Evolutionary conservation across 2,113 vertebrate species (phyloP).

Genomic region (Colius striatus): DNA sequence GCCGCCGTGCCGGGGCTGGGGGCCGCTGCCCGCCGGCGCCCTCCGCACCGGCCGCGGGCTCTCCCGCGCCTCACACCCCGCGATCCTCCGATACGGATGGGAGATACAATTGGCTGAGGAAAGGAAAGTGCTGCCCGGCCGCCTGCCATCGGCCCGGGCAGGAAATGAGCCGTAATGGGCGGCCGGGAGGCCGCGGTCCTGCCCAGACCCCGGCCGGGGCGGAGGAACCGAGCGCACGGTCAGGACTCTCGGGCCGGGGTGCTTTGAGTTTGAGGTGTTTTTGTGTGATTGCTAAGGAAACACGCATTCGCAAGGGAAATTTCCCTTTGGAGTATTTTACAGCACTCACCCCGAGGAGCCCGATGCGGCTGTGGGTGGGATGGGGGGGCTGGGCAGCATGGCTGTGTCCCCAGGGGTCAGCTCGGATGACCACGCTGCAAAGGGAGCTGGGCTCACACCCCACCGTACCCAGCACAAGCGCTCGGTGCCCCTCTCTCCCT

Average conservation of each 20-base stretch:
- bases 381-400: neutral
- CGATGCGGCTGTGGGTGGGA: neutral
- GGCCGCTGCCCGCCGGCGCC: neutral
- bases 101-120: slow-evolving; percentile 21
- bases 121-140: neutral
- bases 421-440: neutral
- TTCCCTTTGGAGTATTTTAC: neutral
- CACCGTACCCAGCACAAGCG: neutral
- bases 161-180: neutral
- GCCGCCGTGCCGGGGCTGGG: neutral
- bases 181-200: neutral
- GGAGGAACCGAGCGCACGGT: neutral
- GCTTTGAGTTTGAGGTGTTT: neutral
- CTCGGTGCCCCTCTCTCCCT: neutral
- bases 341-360: neutral
- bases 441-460: neutral
- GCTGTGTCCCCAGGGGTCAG: no score
- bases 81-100: neutral
- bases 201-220: neutral
- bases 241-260: neutral
- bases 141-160: neutral
- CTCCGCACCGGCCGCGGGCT: neutral
- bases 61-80: neutral
- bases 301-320: neutral
- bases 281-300: neutral